Conservation (phyloP, 2,888 invertebrate species). For the Dichetophora obliterata region DNA sequence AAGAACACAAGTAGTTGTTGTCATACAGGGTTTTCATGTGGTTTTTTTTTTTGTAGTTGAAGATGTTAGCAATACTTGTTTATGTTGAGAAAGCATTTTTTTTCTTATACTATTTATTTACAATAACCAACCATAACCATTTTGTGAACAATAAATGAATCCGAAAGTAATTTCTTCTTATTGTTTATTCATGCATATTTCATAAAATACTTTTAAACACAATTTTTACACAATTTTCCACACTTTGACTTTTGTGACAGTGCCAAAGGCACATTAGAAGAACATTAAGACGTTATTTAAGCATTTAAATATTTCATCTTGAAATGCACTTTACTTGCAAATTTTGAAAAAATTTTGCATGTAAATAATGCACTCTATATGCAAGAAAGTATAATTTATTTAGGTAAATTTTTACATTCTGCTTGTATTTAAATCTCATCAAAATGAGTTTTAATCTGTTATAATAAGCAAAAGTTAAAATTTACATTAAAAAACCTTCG, state of each 20-base stretch:
- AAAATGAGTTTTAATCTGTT: no score
- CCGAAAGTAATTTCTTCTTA: not conserved
- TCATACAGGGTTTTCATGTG: conserved; percentile 10
- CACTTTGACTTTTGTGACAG: not conserved
- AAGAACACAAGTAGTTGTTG: conserved; percentile 33
- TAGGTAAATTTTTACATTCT: no score
- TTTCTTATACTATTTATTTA: not conserved
- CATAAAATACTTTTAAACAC: not conserved
- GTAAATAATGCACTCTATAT: no score
- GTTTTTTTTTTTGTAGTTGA: not conserved
- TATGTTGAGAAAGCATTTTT: not conserved
- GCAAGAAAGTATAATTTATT: no score
- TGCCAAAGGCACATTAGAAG: not conserved
- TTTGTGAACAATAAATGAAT: not conserved
- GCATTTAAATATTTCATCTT: no score
- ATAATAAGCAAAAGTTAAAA: no score
- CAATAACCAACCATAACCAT: conserved; percentile 26
- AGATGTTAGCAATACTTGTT: not conserved
- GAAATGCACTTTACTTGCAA: no score
- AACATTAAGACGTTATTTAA: not conserved
- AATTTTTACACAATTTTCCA: not conserved
- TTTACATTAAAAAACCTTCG: no score
- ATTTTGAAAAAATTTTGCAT: no score
- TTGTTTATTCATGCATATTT: not conserved
- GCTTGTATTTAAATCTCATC: no score